Evolutionary conservation across 2,888 invertebrate genomes (phyloP), one percentile per base, ranked within the genome.

Genomic region (Scrobipalpa costella): DNA sequence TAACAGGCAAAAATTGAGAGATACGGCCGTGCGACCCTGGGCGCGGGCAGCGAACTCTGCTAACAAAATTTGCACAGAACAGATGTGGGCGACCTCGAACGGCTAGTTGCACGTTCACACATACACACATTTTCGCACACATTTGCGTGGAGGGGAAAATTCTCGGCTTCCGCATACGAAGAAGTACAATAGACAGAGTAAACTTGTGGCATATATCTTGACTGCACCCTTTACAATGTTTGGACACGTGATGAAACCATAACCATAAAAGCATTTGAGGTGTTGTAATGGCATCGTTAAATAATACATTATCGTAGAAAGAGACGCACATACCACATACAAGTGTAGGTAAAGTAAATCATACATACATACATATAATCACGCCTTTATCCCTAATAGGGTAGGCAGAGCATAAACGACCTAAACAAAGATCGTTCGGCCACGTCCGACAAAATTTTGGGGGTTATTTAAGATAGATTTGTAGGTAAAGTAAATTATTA

Each of bases 1-100:
- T 91, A 91, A 90, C 91, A 90, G 86, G 85, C 91, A 90, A 90
- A 90, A 91, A 85, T 90, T 88, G 85, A 89, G 88, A 88, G 89
- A 90, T 90, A 90, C 89, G 84, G 77, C 86, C 76, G 79, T 77
- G 83, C 84, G 91, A 77, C 91, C 91, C 84, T 91, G 91, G 86
- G 77, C 71, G 77, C 84, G 90, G 90, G 67, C 88, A 88, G 78
- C 85, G 90, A 89, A 88, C 90, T 85, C 83, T 77, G 77, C 78
- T 79, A 83, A 83, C 89, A 81, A 90, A 90, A 89, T 91, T 91
- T 90, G 90, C 90, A 90, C 90, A 90, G 89, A 89, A 87, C 90
- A 86, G 83, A 90, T 91, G 91, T 91, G 90, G 91, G 90, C 90
- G 91, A 89, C 91, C 91, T 91, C 91, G 90, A 76, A 67, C 77